These are phyloP conservation scores for Acropora tenuis DNA, from an alignment of 64 coral and sea anemone genomes.

Conservation along the genomic window DNA sequence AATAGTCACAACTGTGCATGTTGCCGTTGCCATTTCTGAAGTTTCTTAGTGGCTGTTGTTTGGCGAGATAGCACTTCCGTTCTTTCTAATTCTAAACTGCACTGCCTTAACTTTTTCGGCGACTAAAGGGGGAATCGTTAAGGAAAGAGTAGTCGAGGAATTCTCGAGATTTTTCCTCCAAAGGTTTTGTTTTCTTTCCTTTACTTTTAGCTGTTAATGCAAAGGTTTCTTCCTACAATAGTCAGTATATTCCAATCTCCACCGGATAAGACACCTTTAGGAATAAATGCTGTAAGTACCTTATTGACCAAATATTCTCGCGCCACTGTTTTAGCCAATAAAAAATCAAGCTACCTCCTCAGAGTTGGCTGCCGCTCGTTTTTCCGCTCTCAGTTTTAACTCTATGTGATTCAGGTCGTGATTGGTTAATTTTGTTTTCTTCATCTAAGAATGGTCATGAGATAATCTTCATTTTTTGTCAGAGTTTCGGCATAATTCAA, in stretches of 20 bases:
- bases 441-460: too few relatives aligned
- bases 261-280: slow-evolving; percentile 85
- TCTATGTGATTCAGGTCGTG: background rate
- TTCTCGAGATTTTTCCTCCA: background rate
- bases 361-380: background rate
- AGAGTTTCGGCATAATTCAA: too few relatives aligned
- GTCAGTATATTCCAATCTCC: slow-evolving; percentile 96
- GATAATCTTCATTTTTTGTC: too few relatives aligned
- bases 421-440: background rate
- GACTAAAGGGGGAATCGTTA: too few relatives aligned
- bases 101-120: too few relatives aligned
- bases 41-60: background rate
- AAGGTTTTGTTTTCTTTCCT: background rate
- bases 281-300: slow-evolving; percentile 91
- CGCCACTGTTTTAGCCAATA: background rate
- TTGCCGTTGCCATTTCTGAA: too few relatives aligned
- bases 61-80: background rate
- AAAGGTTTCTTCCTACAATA: slow-evolving; percentile 93
- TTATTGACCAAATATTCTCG: background rate
- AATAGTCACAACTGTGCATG: too few relatives aligned
- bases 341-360: background rate
- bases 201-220: slow-evolving; percentile 74
- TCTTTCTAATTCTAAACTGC: too few relatives aligned
- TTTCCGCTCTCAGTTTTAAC: background rate
- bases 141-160: background rate